Percentiles rank a stretch among this genome's conserved stretches.
Conservation (phyloP, 2,797 vertebrate species). For the Gila robusta region DNA sequence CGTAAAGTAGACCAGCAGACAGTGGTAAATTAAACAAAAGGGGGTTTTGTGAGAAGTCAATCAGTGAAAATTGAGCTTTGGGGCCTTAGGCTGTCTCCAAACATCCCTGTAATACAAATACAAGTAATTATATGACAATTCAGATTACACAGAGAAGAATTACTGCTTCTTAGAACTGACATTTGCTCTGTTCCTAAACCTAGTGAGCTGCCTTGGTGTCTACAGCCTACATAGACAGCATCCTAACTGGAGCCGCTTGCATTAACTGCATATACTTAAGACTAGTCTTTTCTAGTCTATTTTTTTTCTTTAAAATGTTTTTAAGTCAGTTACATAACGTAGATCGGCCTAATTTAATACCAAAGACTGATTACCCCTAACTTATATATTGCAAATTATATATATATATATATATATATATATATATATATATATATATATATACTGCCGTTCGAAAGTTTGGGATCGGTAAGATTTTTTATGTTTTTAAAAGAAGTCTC, state of each 20-base stretch:
- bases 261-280: too few relatives aligned
- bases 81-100: conserved; percentile 73
- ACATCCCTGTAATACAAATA: conserved; percentile 73
- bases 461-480: too few relatives aligned
- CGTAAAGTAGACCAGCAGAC: conserved; percentile 67
- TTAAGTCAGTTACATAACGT: too few relatives aligned
- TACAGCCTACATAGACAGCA: not conserved
- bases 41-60: conserved; percentile 74
- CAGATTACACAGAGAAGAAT: conserved; percentile 69
- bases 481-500: too few relatives aligned
- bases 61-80: conserved; percentile 79
- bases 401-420: too few relatives aligned
- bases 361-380: too few relatives aligned
- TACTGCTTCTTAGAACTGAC: conserved; percentile 57
- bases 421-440: too few relatives aligned
- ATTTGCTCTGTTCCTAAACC: not conserved
- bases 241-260: not conserved
- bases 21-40: conserved; percentile 70
- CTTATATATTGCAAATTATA: too few relatives aligned
- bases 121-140: conserved; percentile 71
- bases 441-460: too few relatives aligned
- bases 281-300: too few relatives aligned
- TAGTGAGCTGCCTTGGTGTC: not conserved
- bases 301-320: too few relatives aligned
- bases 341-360: too few relatives aligned